A percentile compares a stretch with the other conserved stretches of the same genome.
Evolutionary conservation across 2,797 vertebrate genomes (phyloP).

Genomic region (Cetoscarus ocellatus): DNA sequence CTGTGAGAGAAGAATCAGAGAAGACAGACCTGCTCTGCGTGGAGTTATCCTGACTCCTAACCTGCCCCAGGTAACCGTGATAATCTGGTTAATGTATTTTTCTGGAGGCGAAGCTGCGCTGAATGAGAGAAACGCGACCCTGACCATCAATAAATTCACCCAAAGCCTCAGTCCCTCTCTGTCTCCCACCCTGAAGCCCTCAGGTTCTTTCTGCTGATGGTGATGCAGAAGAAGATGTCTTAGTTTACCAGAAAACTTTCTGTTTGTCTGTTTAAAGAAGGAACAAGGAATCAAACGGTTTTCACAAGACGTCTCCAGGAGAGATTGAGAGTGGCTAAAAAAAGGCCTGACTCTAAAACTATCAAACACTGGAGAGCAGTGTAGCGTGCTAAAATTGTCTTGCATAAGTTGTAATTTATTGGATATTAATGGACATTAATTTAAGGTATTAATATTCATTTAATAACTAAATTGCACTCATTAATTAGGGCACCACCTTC

Average conservation of each 20-base stretch:
- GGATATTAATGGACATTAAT: too few species aligned
- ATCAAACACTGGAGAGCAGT: too few species aligned
- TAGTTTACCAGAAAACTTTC: neutral
- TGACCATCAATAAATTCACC: conserved; percentile 40
- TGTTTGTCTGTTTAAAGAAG: neutral
- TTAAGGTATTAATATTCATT: too few species aligned
- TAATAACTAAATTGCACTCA: too few species aligned
- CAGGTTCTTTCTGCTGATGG: conserved; percentile 9
- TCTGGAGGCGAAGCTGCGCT: conserved; percentile 24
- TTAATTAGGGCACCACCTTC: too few species aligned
- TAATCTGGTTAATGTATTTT: conserved; percentile 48
- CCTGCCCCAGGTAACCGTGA: conserved; percentile 36
- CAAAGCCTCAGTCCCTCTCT: conserved; percentile 30
- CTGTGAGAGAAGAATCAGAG: conserved; percentile 29
- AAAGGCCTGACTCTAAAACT: neutral
- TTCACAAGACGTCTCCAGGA: neutral
- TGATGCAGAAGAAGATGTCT: neutral
- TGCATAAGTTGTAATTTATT: too few species aligned
- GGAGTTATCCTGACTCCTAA: conserved; percentile 30
- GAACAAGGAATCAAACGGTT: too few species aligned
- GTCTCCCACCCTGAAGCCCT: conserved; percentile 14
- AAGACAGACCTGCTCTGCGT: neutral
- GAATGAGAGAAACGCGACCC: conserved; percentile 26
- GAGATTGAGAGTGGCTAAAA: neutral
- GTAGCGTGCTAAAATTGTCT: too few species aligned